Evolutionary conservation across 1,140 invertebrate genomes (phyloP), one percentile per base, ranked within the genome.

Genomic region (Mactra quadrangularis): DNA sequence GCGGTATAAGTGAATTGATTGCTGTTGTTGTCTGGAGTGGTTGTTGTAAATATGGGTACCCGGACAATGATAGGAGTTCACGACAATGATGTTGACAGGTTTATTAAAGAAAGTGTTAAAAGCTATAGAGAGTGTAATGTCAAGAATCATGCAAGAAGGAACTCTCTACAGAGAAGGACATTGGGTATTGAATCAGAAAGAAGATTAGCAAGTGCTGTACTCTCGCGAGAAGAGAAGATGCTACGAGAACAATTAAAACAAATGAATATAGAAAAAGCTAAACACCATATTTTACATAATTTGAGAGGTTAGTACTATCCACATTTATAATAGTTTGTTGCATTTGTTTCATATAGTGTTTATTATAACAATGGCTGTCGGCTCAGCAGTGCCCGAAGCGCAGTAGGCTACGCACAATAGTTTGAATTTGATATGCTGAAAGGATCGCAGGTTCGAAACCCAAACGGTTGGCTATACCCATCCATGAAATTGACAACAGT

Each of bases 111-210:
- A 55, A 89, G 87, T 55, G 66, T 53, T 3, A 82, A 50, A 33
- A 89, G 89, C 57, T 90, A 72, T 64, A 83, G 85, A 64, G 82
- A 87, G 27, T 87, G 86, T 31, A 68, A 72, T 29, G 83, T 87
- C 2, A 87, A 88, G 52, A 90, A 90, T 57, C 86, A 79, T 1
- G 87, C 87, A 4, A 53, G 87, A 2, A 50, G 86, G 27, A 86
- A 87, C 60, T 90, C 89, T 15, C 71, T 90, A n/a, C 68, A 85
- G 64, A 90, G 85, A 76, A 85, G 84, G 55, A 90, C 87, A 7
- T 38, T 85, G 22, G 85, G 77, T 0, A 86, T 90, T 25, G 89
- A 90, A 74, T 79, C 64, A 0, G 83, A 89, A 41, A 66, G 86
- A 25, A 84, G 85, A 55, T 47, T 88, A 53, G 84, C 84, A 1